Evolutionary conservation across 2,113 vertebrate genomes (phyloP), one percentile per base, ranked within the genome.

Genomic region (Gracilinanus agilis): DNA sequence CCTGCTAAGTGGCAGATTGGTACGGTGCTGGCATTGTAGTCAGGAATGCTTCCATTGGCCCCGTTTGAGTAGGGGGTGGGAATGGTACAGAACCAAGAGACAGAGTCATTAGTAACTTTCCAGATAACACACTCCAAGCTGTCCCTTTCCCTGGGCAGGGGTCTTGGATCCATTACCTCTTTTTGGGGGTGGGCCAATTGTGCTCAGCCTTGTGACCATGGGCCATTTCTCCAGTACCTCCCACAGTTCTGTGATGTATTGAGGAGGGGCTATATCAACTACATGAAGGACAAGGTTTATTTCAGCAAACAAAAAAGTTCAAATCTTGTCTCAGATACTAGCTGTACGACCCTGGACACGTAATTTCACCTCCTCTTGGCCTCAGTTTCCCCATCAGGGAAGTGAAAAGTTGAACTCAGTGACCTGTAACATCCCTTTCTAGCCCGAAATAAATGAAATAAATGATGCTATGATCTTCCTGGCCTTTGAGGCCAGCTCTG

Each of bases 261-360:
- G 96, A 96, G 95, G 95, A 97, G 96, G 96, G 97, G 97, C 97
- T 97, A 95, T 27, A 55, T 97, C 96, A 94, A 97, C 96, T 96
- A 92, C 27, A 90, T 92, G 96, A 96, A 97, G 97, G 75, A 95
- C n/a, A n/a, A n/a, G n/a, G n/a, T n/a, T n/a, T n/a, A n/a, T n/a
- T n/a, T n/a, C n/a, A n/a, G n/a, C n/a, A n/a, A n/a, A n/a, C n/a
- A n/a, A n/a, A n/a, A n/a, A 4, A n/a, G 9, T n/a, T 67, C 29
- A 67, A n/a, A 16, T 34, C 61, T 67, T 67, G 29, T 13, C 61
- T 67, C 61, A n/a, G 61, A 67, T 67, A 29, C 3, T 13, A 61
- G 12, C 61, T 67, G 5, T 34, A n/a, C 6, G 11, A 67, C 61
- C 29, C 61, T 67, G 61, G 61, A 67, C 61, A 67, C 34, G 13